These are phyloP conservation scores for Heliocidaris tuberculata DNA, from an alignment of 35 echinoderm and acorn worm genomes.

Conservation along the genomic window DNA sequence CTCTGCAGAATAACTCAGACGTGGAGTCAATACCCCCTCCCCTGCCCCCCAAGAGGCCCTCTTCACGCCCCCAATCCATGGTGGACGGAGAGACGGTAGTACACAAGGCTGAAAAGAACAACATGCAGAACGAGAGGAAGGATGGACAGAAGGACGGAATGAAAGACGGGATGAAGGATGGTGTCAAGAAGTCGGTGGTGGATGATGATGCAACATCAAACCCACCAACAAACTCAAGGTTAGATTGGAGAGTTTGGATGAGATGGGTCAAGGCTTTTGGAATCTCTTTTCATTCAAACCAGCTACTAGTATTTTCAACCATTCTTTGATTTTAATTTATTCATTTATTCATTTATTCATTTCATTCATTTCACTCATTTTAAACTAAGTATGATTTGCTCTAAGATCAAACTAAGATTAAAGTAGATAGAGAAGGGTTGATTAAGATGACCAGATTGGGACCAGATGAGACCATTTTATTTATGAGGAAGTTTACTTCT, in stretches of 20 bases:
- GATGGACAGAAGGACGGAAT: constrained; percentile 9
- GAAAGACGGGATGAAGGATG: background rate
- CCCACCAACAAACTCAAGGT: constrained; percentile 22
- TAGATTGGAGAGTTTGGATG: background rate
- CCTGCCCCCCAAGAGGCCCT: constrained; percentile 39
- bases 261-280: no score
- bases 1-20: background rate
- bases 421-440: no score
- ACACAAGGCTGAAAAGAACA: constrained; percentile 43
- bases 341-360: no score
- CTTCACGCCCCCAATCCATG: background rate
- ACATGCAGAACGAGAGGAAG: background rate
- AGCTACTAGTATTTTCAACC: no score
- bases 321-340: no score
- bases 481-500: no score
- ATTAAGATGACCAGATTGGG: no score
- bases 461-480: no score
- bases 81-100: background rate
- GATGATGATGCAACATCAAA: background rate
- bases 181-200: background rate
- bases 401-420: no score
- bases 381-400: no score
- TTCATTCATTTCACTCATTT: no score
- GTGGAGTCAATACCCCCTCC: constrained; percentile 31
- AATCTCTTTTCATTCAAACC: no score